Percentiles rank a stretch among this genome's conserved stretches.
Conservation (phyloP, 1,140 invertebrate species). For the Drosophila oshimai region DNA sequence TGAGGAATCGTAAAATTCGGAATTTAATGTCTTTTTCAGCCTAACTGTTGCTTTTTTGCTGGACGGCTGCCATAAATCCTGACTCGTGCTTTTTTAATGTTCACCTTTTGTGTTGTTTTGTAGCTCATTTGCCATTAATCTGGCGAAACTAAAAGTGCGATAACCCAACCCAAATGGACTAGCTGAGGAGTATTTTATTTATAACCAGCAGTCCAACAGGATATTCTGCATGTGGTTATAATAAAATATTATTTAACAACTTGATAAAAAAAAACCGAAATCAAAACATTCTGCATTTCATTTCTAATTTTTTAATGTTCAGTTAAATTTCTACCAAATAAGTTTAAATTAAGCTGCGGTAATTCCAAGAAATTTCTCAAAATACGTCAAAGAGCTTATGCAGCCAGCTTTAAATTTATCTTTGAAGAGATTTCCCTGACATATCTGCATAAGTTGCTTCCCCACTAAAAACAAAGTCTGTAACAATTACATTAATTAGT, state of each 20-base stretch:
- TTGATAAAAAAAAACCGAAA: no score
- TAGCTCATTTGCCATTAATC: slow-evolving; percentile 54
- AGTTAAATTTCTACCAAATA: no score
- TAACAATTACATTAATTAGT: no score
- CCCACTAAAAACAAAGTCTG: no score
- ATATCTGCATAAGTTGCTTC: no score
- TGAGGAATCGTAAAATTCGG: slow-evolving; percentile 38
- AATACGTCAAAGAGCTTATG: no score
- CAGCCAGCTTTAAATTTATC: no score
- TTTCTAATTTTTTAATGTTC: no score
- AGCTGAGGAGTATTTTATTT: slow-evolving; percentile 5
- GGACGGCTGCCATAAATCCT: slow-evolving; percentile 45
- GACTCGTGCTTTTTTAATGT: slow-evolving; percentile 38
- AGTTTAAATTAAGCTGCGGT: no score
- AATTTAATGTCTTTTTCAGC: slow-evolving; percentile 32
- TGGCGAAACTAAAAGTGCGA: slow-evolving; percentile 21
- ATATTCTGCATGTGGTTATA: neutral
- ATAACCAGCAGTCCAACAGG: neutral
- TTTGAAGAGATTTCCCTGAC: no score
- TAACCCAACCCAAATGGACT: slow-evolving; percentile 23
- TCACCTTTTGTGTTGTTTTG: slow-evolving; percentile 28
- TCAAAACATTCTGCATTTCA: no score
- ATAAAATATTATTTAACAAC: neutral
- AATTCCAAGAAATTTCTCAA: no score
- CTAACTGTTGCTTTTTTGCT: slow-evolving; percentile 29